Percentiles rank a stretch among this genome's conserved stretches.
These are phyloP conservation scores for Zygaena filipendulae DNA, from an alignment of 2,888 invertebrate genomes.

Conservation along the genomic window DNA sequence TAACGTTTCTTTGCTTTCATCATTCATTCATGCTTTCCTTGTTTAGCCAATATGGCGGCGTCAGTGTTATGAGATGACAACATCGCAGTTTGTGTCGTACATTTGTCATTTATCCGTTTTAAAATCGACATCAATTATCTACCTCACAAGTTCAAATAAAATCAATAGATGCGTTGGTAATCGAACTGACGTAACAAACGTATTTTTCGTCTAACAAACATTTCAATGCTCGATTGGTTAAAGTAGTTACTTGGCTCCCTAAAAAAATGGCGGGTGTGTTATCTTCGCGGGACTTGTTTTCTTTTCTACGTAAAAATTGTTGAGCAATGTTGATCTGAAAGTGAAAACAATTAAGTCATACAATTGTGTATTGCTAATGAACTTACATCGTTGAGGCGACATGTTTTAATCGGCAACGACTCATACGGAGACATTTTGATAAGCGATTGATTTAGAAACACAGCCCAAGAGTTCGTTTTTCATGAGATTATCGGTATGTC, in stretches of 20 bases:
- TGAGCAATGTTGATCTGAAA: constrained; percentile 28
- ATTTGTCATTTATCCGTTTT: constrained; percentile 48
- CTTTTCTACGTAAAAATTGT: constrained; percentile 46
- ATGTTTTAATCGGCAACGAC: constrained; percentile 40
- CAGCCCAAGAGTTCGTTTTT: too few species aligned
- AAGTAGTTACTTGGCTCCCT: constrained; percentile 45
- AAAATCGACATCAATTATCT: constrained; percentile 38
- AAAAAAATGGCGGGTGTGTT: constrained; percentile 69
- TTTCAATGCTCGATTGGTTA: constrained; percentile 41
- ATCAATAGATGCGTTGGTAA: constrained; percentile 32
- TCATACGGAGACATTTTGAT: constrained; percentile 44
- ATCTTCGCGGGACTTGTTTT: constrained; percentile 63
- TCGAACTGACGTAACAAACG: constrained; percentile 27
- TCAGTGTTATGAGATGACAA: constrained; percentile 68
- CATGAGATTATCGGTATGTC: constrained; percentile 70
- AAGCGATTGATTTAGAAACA: constrained; percentile 37
- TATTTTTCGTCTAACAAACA: constrained; percentile 23
- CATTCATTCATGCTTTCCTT: too few species aligned
- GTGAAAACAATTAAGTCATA: constrained; percentile 24
- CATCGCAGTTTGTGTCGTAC: constrained; percentile 64
- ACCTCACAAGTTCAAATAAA: constrained; percentile 53
- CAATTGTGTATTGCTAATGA: constrained; percentile 20
- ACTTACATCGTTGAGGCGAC: constrained; percentile 24
- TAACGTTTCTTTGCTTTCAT: too few species aligned
- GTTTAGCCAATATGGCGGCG: constrained; percentile 65